Evolutionary conservation across 2,888 invertebrate species (phyloP).

Genomic region (Acanthacorydalis orientalis): DNA sequence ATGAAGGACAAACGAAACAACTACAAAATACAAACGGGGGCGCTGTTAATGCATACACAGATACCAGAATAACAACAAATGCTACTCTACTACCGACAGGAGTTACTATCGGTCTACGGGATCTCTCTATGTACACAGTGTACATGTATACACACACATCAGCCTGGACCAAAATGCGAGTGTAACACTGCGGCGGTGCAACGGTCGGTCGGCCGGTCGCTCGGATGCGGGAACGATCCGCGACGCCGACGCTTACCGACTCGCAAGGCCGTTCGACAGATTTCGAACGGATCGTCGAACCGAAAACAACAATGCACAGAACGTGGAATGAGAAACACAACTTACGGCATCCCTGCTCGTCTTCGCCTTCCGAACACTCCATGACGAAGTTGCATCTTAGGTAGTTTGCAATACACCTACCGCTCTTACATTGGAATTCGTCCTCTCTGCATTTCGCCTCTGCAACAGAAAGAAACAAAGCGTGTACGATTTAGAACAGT

Average conservation of each 20-base stretch:
- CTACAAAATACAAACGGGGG: not conserved
- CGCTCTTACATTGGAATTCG: slow-evolving; percentile 36
- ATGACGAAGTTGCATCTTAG: slow-evolving; percentile 34
- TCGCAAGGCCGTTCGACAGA: not conserved
- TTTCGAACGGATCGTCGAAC: not conserved
- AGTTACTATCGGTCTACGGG: too few species aligned
- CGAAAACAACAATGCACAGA: too few species aligned
- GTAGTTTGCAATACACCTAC: slow-evolving; percentile 30
- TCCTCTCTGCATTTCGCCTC: slow-evolving; percentile 24
- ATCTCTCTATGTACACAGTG: too few species aligned
- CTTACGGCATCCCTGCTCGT: slow-evolving; percentile 65
- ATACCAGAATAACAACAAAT: not conserved
- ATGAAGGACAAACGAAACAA: not conserved
- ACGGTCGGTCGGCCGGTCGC: too few species aligned
- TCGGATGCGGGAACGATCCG: too few species aligned
- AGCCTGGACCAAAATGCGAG: too few species aligned
- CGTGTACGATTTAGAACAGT: too few species aligned
- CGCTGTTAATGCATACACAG: not conserved
- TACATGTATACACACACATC: too few species aligned
- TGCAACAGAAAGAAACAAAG: slow-evolving; percentile 2
- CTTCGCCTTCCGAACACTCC: slow-evolving; percentile 67
- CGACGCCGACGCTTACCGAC: too few species aligned
- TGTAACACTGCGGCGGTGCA: too few species aligned
- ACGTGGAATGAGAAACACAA: slow-evolving; percentile 11
- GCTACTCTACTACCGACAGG: not conserved